Evolutionary conservation across 2,797 vertebrate species (phyloP), one percentile per base, ranked within the genome.

Genomic region (Crocodylus rhombifer): DNA sequence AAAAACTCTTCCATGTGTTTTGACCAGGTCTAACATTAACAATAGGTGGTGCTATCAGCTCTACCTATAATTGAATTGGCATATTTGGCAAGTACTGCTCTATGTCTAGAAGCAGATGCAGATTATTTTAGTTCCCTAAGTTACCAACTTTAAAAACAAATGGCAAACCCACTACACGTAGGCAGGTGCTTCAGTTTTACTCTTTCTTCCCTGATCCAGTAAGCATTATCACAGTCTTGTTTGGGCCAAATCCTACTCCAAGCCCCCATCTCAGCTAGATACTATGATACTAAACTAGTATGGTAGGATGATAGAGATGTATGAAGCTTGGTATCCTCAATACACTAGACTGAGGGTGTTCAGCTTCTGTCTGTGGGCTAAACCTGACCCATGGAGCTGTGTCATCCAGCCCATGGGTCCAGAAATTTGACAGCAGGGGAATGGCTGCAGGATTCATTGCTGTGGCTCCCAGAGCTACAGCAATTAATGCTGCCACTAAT

Each of bases 211-310:
- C 21, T 84, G 15, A 6, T 73, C 17, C n/a, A 67, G 73, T 33
- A 86, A 80, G 18, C 10, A 16, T 25, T 57, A 7, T 6, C 17
- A 84, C 57, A 14, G n/a, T 1, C 2, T 55, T 30, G 2, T 18
- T 0, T 1, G 58, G 20, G n/a, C 1, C 16, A 17, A 63, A 28
- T 28, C 62, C 28, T 7, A 28, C 26, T 63, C 14, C 26, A 63
- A 14, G 62, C 14, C 62, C 25, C 26, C 13, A 14, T 62, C 61
- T 63, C 25, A 14, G 26, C 28, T 63, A 15, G 26, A 63, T 15
- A 15, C 14, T 16, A 11, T 28, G 26, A 6, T 15, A 63, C 62
- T 28, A 14, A 63, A 28, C 62, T 28, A 28, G 26, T 16, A 15
- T 63, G 26, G 62, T 28, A 63, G 62, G 62, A 63, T 14, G 15